Evolutionary conservation across 2,113 vertebrate species (phyloP), one percentile per base, ranked within the genome.

Genomic region (Corydoras sp.): DNA sequence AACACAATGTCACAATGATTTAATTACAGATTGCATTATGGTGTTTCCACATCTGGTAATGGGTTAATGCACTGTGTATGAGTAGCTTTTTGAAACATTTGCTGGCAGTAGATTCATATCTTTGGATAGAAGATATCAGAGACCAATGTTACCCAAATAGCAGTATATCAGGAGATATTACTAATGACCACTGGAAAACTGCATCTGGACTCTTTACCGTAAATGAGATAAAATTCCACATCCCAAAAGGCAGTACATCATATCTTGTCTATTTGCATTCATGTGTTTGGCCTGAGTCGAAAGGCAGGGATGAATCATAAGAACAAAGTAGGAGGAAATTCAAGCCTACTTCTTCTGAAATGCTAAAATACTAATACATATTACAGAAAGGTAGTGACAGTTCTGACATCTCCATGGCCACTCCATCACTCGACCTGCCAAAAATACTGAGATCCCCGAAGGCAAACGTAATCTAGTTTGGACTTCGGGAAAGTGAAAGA

Each of bases 281-380:
- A 10, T 2, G n/a, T 58, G 54, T 68, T 62, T 62, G 58, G 51
- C 62, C 62, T 56, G 31, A 5, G 50, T 62, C 60, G 43, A 43
- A 55, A 48, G 59, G 5, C 18, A 62, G 50, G n/a, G 65, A 54
- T 67, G 56, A 74, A 3, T 68, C 51, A 74, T 62, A 61, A 15
- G 30, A 53, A 18, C 11, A 13, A 51, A 35, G 31, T 24, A 5
- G 30, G 60, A 15, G 65, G 65, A 58, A 68, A 74, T 9, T 29
- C 31, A 67, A 73, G 54, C 31, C 30, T 29, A n/a, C 24, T 61
- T 63, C 8, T 15, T 29, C 49, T 68, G 35, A 24, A 67, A 2
- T 24, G 49, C 29, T 10, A 67, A 56, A 8, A 62, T 24, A 5
- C 14, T 3, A 24, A 35, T 18, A 9, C 13, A 55, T 43, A 35